These are phyloP conservation scores for Drosophila nr. medialis DNA, from an alignment of 2,888 invertebrate genomes.

Conservation along the genomic window DNA sequence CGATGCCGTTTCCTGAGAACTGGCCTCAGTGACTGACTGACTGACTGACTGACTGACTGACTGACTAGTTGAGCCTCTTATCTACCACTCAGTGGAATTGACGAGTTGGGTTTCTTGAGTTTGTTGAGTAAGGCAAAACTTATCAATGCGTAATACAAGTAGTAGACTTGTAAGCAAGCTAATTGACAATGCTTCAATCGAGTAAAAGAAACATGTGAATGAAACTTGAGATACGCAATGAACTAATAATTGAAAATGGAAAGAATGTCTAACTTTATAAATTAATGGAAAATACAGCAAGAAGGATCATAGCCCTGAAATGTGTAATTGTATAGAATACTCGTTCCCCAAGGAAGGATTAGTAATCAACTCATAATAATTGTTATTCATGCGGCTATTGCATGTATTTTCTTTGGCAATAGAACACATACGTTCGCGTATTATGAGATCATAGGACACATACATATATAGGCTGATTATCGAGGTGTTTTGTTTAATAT, in stretches of 20 bases:
- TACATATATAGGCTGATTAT: not conserved
- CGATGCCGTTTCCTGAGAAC: constrained; percentile 70
- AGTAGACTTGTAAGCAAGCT: constrained; percentile 41
- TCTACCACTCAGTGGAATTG: constrained; percentile 17
- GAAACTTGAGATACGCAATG: not conserved
- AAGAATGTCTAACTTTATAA: not conserved
- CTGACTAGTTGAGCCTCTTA: constrained; percentile 46
- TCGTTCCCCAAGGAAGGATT: not conserved
- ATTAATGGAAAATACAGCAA: no score
- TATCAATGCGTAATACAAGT: constrained; percentile 52
- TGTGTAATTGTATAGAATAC: not conserved
- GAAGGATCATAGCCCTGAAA: not conserved
- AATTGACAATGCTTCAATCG: constrained; percentile 15
- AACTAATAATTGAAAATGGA: not conserved
- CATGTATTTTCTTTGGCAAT: not conserved
- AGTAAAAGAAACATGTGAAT: not conserved
- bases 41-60: constrained; percentile 1
- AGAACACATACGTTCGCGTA: not conserved
- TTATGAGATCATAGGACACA: constrained; percentile 30
- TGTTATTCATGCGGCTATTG: not conserved
- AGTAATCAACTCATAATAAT: not conserved
- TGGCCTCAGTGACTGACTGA: constrained; percentile 11
- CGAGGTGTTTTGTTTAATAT: constrained; percentile 18
- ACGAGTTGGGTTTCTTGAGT: constrained; percentile 2
- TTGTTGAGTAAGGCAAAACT: constrained; percentile 42